phyloP scores from a whole-genome alignment of 2,113 vertebrate genomes.

The Motacilla alba region DNA sequence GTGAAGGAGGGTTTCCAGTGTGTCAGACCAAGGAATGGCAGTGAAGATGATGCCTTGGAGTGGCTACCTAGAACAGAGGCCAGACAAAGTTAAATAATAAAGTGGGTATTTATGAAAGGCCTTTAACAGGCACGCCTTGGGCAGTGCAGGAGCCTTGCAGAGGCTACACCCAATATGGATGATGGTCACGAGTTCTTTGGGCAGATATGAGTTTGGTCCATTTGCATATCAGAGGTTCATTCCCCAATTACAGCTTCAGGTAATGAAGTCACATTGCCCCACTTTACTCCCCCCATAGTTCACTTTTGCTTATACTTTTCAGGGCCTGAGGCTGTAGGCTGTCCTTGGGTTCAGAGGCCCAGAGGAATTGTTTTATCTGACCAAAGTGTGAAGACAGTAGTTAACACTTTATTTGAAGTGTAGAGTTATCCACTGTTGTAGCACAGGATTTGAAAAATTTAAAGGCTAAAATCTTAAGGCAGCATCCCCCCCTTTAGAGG shows the following conservation, averaged over 20 bases:
- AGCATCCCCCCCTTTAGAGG: not conserved
- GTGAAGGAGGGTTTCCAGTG: not conserved
- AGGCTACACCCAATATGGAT: not conserved
- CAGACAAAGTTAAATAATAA: not conserved
- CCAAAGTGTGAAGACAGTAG: not conserved
- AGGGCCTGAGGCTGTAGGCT: not conserved
- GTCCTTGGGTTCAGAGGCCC: not conserved
- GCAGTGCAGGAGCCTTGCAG: not conserved
- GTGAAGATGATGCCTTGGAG: not conserved
- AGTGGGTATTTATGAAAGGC: not conserved
- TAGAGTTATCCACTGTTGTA: not conserved
- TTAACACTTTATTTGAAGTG: not conserved
- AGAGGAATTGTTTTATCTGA: not conserved
- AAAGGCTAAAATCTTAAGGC: not conserved
- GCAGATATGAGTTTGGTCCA: fast-evolving
- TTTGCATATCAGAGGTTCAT: not conserved
- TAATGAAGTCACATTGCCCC: not conserved
- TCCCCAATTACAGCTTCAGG: not conserved
- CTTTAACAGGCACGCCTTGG: not conserved
- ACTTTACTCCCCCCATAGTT: not conserved
- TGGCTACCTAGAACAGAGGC: not conserved
- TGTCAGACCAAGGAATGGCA: not conserved
- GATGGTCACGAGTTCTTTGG: fast-evolving
- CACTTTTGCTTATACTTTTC: not conserved
- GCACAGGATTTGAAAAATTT: not conserved